Evolutionary conservation across 2,113 vertebrate genomes (phyloP), one percentile per base, ranked within the genome.

Genomic region (Paracanthobrama guichenoti): DNA sequence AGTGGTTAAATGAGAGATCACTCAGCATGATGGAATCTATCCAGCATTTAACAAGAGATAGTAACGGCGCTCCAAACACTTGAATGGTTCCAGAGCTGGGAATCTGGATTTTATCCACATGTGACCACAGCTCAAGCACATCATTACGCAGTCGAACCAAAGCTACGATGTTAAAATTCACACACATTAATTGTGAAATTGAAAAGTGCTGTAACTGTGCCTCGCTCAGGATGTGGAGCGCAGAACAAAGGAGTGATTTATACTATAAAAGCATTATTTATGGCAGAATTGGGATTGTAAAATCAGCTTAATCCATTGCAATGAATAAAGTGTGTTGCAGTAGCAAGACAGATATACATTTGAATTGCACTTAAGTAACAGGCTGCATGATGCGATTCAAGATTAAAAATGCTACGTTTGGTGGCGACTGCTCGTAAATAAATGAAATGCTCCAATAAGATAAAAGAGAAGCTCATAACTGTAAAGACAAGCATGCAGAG

Each of bases 91-190:
- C 46, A 53, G 46, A 31, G 46, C n/a, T 74, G 22, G 44, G 42
- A 24, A 2, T 0, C n/a, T 73, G 35, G 86, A 85, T 88, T 91
- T 90, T 72, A 87, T 82, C 81, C 87, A 86, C 84, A 48, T 11
- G 0, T 59, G 79, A 67, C 73, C 50, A 53, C 87, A 66, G 89
- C 90, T 88, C 88, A 82, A 81, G 85, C 67, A 84, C 57, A 1
- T 82, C 87, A 91, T 93, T 86, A 88, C 90, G 86, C 85, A 57
- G 77, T 85, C 60, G 82, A 71, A 24, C 46, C 81, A 50, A 88
- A 89, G 86, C 91, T 86, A 88, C 89, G 88, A 87, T 91, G 90
- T 88, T 90, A 79, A 90, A 92, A 90, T 89, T 91, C 88, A 90
- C 31, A 1, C 44, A 48, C 86, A 91, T 91, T 92, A 83, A 90